Evolutionary conservation across 2,113 vertebrate genomes (phyloP).

Genomic region (Leptosomus discolor): DNA sequence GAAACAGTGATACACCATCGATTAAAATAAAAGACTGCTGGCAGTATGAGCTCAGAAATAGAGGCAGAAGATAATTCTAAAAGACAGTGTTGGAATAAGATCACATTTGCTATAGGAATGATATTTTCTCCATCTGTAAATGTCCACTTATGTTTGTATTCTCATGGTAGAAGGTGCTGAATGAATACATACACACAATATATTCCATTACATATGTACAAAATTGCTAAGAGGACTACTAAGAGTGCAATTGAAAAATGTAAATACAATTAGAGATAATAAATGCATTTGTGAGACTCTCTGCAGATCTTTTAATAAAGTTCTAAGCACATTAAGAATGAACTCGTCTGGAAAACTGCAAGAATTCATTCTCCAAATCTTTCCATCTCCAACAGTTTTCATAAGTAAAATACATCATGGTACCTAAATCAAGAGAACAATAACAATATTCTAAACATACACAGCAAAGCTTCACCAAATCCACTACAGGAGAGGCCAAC

Average conservation of each 20-base stretch:
- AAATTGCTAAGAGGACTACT: neutral
- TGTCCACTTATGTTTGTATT: neutral
- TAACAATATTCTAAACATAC: neutral
- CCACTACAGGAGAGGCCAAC: neutral
- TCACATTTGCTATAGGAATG: neutral
- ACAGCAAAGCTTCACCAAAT: neutral
- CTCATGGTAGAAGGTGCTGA: neutral
- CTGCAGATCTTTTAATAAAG: neutral
- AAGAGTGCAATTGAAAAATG: neutral
- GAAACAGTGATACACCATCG: neutral
- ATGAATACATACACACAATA: neutral
- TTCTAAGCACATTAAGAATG: neutral
- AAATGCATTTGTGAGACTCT: neutral
- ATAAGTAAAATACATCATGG: neutral
- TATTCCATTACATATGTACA: neutral
- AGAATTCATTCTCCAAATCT: neutral
- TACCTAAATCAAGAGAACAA: neutral
- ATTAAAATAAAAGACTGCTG: neutral
- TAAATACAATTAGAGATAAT: neutral
- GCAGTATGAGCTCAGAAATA: neutral
- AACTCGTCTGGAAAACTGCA: neutral
- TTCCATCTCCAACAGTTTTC: neutral
- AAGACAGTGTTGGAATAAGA: neutral
- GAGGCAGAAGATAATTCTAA: neutral
- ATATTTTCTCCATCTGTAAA: neutral